Evolutionary conservation across 2,888 invertebrate species (phyloP).

Genomic region (Alsophila aescularia): DNA sequence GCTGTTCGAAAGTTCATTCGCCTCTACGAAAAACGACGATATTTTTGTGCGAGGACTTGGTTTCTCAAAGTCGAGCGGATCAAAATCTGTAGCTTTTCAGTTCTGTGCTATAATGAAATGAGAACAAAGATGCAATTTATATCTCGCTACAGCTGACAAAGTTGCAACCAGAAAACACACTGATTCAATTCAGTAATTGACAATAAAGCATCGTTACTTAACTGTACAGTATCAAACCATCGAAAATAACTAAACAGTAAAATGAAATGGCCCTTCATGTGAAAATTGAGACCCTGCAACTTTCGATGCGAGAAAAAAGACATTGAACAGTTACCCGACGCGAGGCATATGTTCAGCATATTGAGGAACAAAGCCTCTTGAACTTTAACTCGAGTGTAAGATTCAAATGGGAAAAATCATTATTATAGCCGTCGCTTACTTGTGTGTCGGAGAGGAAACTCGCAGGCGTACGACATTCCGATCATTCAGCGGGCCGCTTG

Average conservation of each 20-base stretch:
- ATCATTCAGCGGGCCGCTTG: conserved; percentile 48
- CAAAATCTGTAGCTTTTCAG: conserved; percentile 11
- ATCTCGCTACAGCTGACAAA: background rate
- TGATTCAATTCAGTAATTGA: background rate
- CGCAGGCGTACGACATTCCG: conserved; percentile 57
- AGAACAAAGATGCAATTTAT: background rate
- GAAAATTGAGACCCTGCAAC: conserved; percentile 3
- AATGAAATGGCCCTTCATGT: conserved; percentile 14
- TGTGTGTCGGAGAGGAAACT: conserved; percentile 46
- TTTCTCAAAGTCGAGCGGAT: conserved; percentile 26
- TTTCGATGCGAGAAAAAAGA: conserved; percentile 25
- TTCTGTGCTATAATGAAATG: conserved; percentile 7
- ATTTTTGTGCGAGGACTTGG: conserved; percentile 37
- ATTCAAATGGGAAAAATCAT: background rate
- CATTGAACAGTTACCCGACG: conserved; percentile 36
- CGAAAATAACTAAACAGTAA: background rate
- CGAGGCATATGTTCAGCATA: conserved; percentile 28
- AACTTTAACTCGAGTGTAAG: conserved; percentile 10
- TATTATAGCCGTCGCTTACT: background rate
- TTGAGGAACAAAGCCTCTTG: background rate
- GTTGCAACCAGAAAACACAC: background rate
- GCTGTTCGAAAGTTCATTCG: conserved; percentile 39
- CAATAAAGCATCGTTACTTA: background rate
- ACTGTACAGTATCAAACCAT: background rate
- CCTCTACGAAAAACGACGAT: conserved; percentile 36